phyloP scores from a whole-genome alignment of 2,797 vertebrate species.

The Melanogrammus aeglefinus region DNA sequence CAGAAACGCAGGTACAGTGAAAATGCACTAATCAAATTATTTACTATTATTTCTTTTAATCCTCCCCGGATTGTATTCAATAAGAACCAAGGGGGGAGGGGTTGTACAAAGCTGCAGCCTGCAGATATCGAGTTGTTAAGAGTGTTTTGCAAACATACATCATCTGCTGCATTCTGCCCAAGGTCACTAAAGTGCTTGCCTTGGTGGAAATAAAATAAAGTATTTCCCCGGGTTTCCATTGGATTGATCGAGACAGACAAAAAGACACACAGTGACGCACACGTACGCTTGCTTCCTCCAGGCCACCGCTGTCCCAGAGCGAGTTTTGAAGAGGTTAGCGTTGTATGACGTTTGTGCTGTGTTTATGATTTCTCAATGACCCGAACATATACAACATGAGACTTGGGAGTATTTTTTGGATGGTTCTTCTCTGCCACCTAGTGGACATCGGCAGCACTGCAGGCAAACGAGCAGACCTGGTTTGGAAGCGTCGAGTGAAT shows the following conservation, averaged over 20 bases:
- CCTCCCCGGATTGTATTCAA: neutral
- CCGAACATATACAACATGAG: neutral
- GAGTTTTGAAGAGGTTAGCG: neutral
- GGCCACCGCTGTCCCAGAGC: neutral
- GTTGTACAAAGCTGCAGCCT: neutral
- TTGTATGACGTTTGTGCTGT: neutral
- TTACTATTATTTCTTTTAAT: neutral
- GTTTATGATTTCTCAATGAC: neutral
- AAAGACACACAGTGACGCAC: neutral
- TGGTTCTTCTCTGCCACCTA: neutral
- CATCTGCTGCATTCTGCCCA: neutral
- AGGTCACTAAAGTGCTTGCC: constrained; percentile 2
- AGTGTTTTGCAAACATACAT: neutral
- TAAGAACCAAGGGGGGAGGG: neutral
- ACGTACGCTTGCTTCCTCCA: neutral
- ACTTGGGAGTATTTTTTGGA: neutral
- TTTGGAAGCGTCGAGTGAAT: no score
- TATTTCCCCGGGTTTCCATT: neutral
- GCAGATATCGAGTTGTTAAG: neutral
- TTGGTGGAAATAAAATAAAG: neutral
- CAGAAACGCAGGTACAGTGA: neutral
- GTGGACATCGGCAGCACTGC: neutral
- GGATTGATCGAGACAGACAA: neutral
- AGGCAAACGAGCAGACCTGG: neutral
- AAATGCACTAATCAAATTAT: neutral